Evolutionary conservation across 2,888 invertebrate genomes (phyloP).

Genomic region (Eucera pruinosa): DNA sequence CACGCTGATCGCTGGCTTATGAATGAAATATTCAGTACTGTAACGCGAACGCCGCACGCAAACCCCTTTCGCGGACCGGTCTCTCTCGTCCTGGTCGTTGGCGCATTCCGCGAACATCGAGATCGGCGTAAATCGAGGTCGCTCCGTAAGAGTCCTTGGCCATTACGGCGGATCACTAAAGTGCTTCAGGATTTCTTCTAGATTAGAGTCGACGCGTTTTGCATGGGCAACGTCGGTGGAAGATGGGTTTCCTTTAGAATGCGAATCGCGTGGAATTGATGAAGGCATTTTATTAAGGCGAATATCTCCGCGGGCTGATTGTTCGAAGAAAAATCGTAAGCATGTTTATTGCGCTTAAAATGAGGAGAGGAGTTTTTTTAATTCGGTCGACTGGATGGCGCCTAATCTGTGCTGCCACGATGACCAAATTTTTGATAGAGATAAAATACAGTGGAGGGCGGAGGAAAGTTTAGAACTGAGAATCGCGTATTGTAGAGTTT

Average conservation of each 20-base stretch:
- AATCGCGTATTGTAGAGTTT: no score
- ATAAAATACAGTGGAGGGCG: no score
- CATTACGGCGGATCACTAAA: neutral
- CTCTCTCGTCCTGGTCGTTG: conserved; percentile 52
- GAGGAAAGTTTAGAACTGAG: no score
- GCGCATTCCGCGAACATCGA: conserved; percentile 44
- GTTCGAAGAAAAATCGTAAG: no score
- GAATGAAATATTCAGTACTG: conserved; percentile 83
- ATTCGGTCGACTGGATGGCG: no score
- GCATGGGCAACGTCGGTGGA: no score
- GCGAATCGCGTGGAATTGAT: neutral
- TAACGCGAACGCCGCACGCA: conserved; percentile 81
- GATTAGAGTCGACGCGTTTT: neutral
- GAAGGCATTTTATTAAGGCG: neutral
- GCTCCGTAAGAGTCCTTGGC: conserved; percentile 45
- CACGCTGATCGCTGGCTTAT: conserved; percentile 78
- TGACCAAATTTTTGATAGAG: no score
- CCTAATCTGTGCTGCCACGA: no score
- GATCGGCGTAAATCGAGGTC: conserved; percentile 56
- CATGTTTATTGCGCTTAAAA: no score
- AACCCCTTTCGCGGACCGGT: conserved; percentile 69
- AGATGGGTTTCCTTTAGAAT: neutral
- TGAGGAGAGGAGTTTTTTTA: no score
- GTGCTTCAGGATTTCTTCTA: neutral
- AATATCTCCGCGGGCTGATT: no score